Base-by-base conservation (phyloP, 2,888 invertebrate genomes). In the Cryptocheilus praepositus region DNA sequence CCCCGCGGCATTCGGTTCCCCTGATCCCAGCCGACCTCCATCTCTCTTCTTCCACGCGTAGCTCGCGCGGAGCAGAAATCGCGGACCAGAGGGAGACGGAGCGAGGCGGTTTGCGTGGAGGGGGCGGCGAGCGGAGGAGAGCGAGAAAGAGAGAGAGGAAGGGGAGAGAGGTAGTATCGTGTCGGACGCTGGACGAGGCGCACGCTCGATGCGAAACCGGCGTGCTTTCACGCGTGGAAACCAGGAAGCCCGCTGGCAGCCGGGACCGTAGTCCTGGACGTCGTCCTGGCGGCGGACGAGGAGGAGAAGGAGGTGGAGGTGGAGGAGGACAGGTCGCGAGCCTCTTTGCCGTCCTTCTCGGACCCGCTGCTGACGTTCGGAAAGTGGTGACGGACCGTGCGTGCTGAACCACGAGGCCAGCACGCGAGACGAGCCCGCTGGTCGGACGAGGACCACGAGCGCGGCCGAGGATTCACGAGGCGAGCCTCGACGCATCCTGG, bases 111-210 rank as follows among this genome's bases (percentile, higher is more conserved):
- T 61, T 18, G 54, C 58, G 72, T 78, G 78, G 83, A 77, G 74
- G 82, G 80, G 84, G 77, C 69, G 73, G 71, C 71, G 61, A 51
- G 72, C 36, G 3, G 36, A 36, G 74, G 82, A 81, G 81, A 80
- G 77, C 67, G 83, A 77, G 81, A 77, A 81, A 75, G 82, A 82
- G 76, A 76, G 81, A 81, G 73, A 71, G 81, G 78, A 80, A 78
- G 81, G 80, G 82, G 79, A 82, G 81, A 81, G 81, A 81, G 83
- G 83, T 86, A 86, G 87, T 87, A 85, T 85, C 87, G 87, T 85
- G 85, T 86, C 83, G 85, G 87, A 86, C 87, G 86, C 87, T 86
- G 87, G 86, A 86, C 85, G 86, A 87, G 80, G 85, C 87, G 86
- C 87, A 87, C 86, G 86, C 81, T 86, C 84, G 82, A 83, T 81